These are phyloP conservation scores for Phalacrocorax pelagicus DNA, from an alignment of 2,113 vertebrate species.

Conservation along the genomic window DNA sequence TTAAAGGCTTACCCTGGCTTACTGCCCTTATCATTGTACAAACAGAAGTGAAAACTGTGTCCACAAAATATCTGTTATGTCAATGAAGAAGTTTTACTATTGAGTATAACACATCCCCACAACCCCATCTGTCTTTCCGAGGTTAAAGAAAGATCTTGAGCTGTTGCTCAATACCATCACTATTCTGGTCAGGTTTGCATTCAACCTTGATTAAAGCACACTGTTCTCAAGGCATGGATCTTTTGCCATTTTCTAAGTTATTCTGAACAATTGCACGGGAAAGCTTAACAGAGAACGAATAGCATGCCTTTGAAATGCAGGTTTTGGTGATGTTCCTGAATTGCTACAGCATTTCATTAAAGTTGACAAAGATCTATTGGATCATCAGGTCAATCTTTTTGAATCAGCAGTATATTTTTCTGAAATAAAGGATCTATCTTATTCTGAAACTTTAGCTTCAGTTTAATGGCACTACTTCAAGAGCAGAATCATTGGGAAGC, in stretches of 20 bases:
- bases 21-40: background rate
- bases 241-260: background rate
- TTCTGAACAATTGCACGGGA: background rate
- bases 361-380: background rate
- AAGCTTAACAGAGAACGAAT: background rate
- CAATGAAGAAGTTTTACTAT: background rate
- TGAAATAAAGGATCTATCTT: background rate
- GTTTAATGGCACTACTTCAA: background rate
- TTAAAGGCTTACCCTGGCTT: background rate
- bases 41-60: background rate
- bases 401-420: background rate
- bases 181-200: background rate
- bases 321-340: background rate
- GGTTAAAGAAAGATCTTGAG: background rate
- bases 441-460: background rate
- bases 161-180: background rate
- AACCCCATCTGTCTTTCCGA: background rate
- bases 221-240: background rate
- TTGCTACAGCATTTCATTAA: background rate
- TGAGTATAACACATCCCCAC: background rate
- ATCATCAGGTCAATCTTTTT: background rate
- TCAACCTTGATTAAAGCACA: constrained; percentile 19
- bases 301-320: background rate
- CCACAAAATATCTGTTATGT: background rate
- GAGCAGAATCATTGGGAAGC: background rate